Percentiles rank a stretch among this genome's conserved stretches.
phyloP scores from a whole-genome alignment of 2,113 vertebrate species.

The Cariama cristata region DNA sequence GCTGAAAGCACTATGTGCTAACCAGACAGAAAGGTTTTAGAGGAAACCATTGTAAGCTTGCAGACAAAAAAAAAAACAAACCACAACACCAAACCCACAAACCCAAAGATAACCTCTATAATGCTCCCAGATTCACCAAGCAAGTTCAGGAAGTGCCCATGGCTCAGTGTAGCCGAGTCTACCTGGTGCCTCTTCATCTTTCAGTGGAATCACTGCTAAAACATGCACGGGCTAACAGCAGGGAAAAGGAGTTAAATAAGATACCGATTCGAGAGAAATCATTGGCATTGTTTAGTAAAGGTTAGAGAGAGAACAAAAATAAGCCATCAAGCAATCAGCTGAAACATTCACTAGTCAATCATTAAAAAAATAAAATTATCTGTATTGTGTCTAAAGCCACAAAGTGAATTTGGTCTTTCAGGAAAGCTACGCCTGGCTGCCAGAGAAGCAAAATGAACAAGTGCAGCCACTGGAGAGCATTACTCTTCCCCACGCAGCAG shows the following conservation, averaged over 20 bases:
- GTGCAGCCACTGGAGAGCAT: background rate
- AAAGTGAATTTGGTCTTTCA: background rate
- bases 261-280: background rate
- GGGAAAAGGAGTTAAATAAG: background rate
- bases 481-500: fast-evolving
- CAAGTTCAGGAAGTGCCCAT: conserved; percentile 51
- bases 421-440: background rate
- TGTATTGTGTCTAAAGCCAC: background rate
- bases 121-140: conserved; percentile 21
- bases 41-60: conserved; percentile 52
- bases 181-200: background rate
- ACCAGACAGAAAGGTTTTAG: background rate
- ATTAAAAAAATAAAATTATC: background rate
- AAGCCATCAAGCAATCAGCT: background rate
- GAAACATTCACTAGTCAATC: background rate
- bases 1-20: conserved; percentile 7
- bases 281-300: conserved; percentile 55
- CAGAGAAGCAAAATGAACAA: background rate
- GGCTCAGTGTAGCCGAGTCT: conserved; percentile 19
- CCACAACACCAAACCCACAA: background rate
- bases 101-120: conserved; percentile 9
- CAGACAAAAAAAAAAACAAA: conserved; percentile 54
- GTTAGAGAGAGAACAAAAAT: conserved; percentile 45
- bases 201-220: background rate
- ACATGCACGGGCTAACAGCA: background rate